Percentiles rank a stretch among this genome's conserved stretches.
phyloP scores from a whole-genome alignment of 1,140 invertebrate genomes.

The Microplitis demolitor region DNA sequence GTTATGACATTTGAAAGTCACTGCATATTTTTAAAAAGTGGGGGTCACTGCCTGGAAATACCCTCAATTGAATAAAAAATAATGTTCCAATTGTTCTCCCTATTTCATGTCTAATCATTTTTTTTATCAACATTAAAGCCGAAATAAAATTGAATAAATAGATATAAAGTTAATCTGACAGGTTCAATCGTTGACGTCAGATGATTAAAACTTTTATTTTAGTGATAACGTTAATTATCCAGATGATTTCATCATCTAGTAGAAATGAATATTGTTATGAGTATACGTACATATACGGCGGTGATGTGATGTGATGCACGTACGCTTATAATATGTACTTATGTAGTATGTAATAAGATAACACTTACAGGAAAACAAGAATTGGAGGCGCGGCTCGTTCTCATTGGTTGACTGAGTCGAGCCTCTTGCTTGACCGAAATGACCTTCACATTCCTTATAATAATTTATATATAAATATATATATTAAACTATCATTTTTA shows the following conservation, averaged over 20 bases:
- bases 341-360: neutral
- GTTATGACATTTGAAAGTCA: too few relatives aligned
- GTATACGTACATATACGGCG: neutral
- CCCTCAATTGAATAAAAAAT: too few relatives aligned
- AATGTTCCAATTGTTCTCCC: too few relatives aligned
- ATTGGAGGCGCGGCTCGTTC: slow-evolving; percentile 1
- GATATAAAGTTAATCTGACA: neutral
- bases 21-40: too few relatives aligned
- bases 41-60: too few relatives aligned
- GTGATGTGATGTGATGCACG: neutral
- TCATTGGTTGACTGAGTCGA: slow-evolving; percentile 44
- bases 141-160: neutral
- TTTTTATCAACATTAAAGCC: too few relatives aligned
- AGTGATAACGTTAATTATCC: neutral
- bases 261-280: neutral
- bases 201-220: neutral
- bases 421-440: slow-evolving; percentile 42
- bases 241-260: neutral
- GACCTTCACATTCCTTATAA: slow-evolving; percentile 40
- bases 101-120: too few relatives aligned
- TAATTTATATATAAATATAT: slow-evolving; percentile 18
- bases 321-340: neutral
- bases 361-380: neutral
- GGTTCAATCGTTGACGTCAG: neutral
- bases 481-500: neutral